Base-by-base conservation (phyloP, 2,113 vertebrate species). In the Menura novaehollandiae region DNA sequence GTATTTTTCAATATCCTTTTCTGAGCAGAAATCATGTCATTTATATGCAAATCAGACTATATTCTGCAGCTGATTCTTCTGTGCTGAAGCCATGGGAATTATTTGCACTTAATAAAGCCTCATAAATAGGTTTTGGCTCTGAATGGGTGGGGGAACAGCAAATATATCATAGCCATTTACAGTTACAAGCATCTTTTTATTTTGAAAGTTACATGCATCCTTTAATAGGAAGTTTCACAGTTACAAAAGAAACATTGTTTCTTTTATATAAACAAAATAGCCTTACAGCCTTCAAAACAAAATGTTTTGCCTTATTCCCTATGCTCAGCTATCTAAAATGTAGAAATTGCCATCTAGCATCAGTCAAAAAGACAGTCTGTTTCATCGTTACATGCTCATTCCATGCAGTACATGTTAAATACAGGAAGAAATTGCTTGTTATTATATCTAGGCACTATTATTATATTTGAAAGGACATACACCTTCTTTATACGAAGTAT, bases 61-160 rank as follows among this genome's bases (percentile, higher is more conserved):
- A 97, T 96, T 97, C 97, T 88, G 97, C 97, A 98, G 96, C 98
- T 97, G 97, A 97, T 96, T 97, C 97, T 96, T 97, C 96, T 97
- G 85, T 44, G 67, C 93, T 93, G 95, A 98, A 98, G 97, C 96
- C 87, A 64, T 97, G 97, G 98, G 98, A 98, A 97, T 98, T 98
- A 98, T 98, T 98, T 98, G 97, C 98, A 98, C 98, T 98, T 98
- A 98, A 98, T 98, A 98, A 98, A 98, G 96, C 95, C 96, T 97
- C 97, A 97, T 98, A 98, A 98, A 98, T 98, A 98, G 97, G 81
- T 97, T 98, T 98, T 97, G 96, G 91, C 96, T 98, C 94, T 95
- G 95, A 97, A 95, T 89, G 89, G 89, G 94, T 85, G 82, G 93
- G 64, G 88, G 85, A 95, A 88, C 94, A 95, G 95, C 95, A 97